Percentiles rank a stretch among this genome's conserved stretches.
Evolutionary conservation across 2,113 vertebrate species (phyloP).

Genomic region (Tupaia chinensis): DNA sequence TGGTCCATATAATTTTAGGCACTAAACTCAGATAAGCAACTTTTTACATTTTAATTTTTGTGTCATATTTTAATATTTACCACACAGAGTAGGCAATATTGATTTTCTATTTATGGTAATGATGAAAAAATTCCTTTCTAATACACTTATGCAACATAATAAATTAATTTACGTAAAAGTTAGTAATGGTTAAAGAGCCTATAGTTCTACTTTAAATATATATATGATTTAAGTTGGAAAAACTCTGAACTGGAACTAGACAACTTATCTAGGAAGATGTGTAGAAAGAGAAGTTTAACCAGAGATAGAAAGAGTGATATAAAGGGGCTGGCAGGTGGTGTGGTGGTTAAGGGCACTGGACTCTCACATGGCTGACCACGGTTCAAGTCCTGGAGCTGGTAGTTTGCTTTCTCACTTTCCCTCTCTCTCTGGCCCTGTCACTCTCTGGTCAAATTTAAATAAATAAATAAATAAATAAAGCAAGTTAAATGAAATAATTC

Average conservation of each 20-base stretch:
- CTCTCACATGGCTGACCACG: too few species aligned
- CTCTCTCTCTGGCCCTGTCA: too few species aligned
- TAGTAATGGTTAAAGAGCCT: background rate
- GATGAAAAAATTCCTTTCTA: conserved; percentile 49
- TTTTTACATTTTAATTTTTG: conserved; percentile 1
- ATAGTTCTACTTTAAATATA: background rate
- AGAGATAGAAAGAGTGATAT: background rate
- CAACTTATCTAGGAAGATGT: background rate
- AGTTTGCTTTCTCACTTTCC: too few species aligned
- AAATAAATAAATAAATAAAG: too few species aligned
- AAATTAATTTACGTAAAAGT: conserved; percentile 51
- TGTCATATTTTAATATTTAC: conserved; percentile 25
- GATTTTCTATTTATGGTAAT: conserved; percentile 53
- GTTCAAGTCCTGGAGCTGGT: too few species aligned
- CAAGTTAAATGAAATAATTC: too few species aligned
- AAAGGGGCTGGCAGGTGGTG: background rate
- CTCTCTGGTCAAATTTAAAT: too few species aligned
- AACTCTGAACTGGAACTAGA: background rate
- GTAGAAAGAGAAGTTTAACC: background rate
- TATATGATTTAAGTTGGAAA: background rate
- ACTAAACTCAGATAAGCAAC: background rate
- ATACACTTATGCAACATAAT: background rate
- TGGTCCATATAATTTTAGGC: background rate
- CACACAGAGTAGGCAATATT: conserved; percentile 42
- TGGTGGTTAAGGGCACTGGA: too few species aligned